Conservation (phyloP, 2,888 invertebrate genomes). For the Drosophila birchii region DNA sequence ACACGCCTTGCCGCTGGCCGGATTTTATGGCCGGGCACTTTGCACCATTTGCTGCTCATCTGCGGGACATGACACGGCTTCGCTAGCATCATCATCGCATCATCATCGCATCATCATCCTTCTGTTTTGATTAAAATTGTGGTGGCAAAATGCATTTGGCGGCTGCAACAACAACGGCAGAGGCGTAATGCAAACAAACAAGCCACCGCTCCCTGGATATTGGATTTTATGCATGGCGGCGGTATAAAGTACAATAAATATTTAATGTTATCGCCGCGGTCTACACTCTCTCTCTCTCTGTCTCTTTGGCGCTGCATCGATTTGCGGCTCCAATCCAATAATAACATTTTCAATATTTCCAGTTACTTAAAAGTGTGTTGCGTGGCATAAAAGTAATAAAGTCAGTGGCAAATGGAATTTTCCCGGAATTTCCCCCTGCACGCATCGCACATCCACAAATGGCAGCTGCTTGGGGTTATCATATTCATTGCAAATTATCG, state of each 20-base stretch:
- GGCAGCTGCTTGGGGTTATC: conserved; percentile 40
- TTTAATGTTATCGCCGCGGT: conserved; percentile 43
- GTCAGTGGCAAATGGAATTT: conserved; percentile 31
- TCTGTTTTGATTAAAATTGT: conserved; percentile 40
- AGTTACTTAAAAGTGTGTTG: conserved; percentile 47
- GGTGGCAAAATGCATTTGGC: conserved; percentile 42
- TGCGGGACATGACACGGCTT: conserved; percentile 38
- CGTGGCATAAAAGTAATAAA: conserved; percentile 38
- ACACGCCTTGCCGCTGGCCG: conserved; percentile 38
- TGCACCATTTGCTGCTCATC: conserved; percentile 39
- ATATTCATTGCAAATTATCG: conserved; percentile 73
- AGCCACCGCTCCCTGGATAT: conserved; percentile 22
- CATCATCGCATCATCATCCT: conserved; percentile 4
- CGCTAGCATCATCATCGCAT: conserved; percentile 3
- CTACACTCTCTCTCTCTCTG: neutral
- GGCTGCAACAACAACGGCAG: conserved; percentile 14
- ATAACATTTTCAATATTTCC: conserved; percentile 46
- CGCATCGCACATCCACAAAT: conserved; percentile 15
- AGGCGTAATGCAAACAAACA: conserved; percentile 40
- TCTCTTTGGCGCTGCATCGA: conserved; percentile 19
- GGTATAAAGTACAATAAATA: conserved; percentile 40
- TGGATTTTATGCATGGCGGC: conserved; percentile 28
- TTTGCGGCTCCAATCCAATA: conserved; percentile 43
- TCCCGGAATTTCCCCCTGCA: neutral
- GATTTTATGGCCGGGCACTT: conserved; percentile 60